A percentile compares a stretch with the other conserved stretches of the same genome.
Conservation (phyloP, 1,140 invertebrate species). For the Hycleus phaleratus region DNA sequence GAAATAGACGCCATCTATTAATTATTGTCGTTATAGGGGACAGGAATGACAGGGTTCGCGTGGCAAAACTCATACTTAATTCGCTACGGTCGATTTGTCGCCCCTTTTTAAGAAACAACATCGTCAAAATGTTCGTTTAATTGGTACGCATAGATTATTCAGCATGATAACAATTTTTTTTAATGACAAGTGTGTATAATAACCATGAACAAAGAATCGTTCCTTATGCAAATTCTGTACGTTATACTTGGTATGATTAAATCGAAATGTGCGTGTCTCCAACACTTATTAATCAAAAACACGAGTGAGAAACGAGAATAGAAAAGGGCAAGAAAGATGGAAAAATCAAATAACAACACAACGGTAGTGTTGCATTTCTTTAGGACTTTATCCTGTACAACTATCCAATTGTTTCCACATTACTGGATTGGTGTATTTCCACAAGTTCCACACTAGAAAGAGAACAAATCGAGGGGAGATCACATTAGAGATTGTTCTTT, state of each 20-base stretch:
- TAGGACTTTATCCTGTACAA: constrained; percentile 12
- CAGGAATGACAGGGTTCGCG: background rate
- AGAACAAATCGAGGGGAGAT: constrained; percentile 29
- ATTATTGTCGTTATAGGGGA: too few species aligned
- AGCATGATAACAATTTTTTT: constrained; percentile 4
- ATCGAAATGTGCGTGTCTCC: constrained; percentile 36
- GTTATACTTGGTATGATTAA: constrained; percentile 34
- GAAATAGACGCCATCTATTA: background rate
- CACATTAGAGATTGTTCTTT: constrained; percentile 30
- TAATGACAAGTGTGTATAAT: constrained; percentile 23
- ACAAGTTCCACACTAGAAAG: too few species aligned
- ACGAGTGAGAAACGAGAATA: too few species aligned
- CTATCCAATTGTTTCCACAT: constrained; percentile 23
- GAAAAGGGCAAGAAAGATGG: too few species aligned
- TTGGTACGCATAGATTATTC: constrained; percentile 12
- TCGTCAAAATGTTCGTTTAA: constrained; percentile 11
- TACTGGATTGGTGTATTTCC: constrained; percentile 18
- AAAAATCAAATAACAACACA: too few species aligned
- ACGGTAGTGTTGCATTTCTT: constrained; percentile 18
- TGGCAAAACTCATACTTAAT: too few species aligned
- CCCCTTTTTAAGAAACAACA: background rate
- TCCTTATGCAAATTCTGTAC: constrained; percentile 33
- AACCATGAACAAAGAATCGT: constrained; percentile 30
- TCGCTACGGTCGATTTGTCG: background rate
- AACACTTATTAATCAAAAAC: constrained; percentile 36